phyloP scores from a whole-genome alignment of 2,113 vertebrate species.

The Odobenus rosmarus region DNA sequence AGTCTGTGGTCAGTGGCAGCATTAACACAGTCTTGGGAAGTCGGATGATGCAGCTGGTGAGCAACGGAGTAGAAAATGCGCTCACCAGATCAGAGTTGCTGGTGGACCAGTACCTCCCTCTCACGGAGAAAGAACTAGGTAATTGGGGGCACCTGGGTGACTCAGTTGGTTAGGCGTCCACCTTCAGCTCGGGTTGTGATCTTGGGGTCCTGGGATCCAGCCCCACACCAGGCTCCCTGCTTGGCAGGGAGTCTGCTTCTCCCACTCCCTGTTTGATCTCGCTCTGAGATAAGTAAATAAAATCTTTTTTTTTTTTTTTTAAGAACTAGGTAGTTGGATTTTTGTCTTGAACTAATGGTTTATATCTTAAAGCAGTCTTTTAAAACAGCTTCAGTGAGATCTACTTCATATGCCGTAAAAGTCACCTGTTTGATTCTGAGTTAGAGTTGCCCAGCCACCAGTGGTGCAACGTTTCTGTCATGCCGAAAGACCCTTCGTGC shows the following conservation, averaged over 20 bases:
- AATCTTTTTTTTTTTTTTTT: too few relatives aligned
- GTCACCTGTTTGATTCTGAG: background rate
- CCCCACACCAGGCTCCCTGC: too few relatives aligned
- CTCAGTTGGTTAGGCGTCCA: background rate
- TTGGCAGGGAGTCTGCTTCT: too few relatives aligned
- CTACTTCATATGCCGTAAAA: background rate
- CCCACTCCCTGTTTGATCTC: too few relatives aligned
- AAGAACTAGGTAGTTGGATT: constrained; percentile 88
- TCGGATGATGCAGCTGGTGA: constrained; percentile 83
- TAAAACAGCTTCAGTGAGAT: background rate
- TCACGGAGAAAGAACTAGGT: constrained; percentile 91
- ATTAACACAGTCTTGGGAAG: constrained; percentile 90
- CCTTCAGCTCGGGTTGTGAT: background rate
- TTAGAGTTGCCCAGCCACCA: background rate
- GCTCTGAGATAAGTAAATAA: too few relatives aligned
- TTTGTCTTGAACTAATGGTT: constrained; percentile 49
- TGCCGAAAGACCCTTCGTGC: background rate
- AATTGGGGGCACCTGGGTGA: constrained; percentile 57
- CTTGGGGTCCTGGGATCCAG: too few relatives aligned
- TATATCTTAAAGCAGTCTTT: background rate
- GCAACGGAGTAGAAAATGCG: constrained; percentile 85
- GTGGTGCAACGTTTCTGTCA: background rate
- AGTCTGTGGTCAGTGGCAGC: constrained; percentile 86
- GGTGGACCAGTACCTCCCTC: constrained; percentile 90
- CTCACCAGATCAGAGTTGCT: constrained; percentile 89